A percentile compares a stretch with the other conserved stretches of the same genome.
phyloP scores from a whole-genome alignment of 53 echinoderm and acorn worm genomes.

The Pentamera pediparva region DNA sequence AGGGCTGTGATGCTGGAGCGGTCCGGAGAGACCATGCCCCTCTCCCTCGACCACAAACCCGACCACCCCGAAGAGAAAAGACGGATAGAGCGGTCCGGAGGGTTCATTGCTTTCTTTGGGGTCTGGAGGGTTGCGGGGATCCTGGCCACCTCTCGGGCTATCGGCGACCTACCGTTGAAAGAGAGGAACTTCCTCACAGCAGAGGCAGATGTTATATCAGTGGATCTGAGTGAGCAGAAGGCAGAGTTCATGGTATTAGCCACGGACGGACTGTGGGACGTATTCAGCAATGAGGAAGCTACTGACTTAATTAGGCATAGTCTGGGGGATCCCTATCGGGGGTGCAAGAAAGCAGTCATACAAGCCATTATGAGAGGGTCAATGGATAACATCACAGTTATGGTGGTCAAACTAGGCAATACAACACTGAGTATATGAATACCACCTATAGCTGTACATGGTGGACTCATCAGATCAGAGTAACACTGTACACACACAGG shows the following conservation, averaged over 20 bases:
- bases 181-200: conserved; percentile 78
- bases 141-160: conserved; percentile 92
- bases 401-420: conserved; percentile 63
- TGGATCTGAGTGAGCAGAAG: conserved; percentile 53
- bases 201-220: conserved; percentile 80
- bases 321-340: conserved; percentile 75
- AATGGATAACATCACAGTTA: conserved; percentile 90
- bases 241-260: conserved; percentile 92
- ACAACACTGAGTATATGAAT: background rate
- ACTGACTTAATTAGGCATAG: conserved; percentile 79
- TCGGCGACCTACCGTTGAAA: conserved; percentile 91
- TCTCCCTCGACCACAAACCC: conserved; percentile 96
- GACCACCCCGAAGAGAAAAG: conserved; percentile 76
- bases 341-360: conserved; percentile 83
- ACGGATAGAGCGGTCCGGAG: conserved; percentile 90
- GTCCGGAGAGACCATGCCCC: conserved; percentile 69
- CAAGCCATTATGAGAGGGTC: conserved; percentile 83
- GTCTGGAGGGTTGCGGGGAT: conserved; percentile 95
- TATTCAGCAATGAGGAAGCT: conserved; percentile 92
- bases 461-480: too few species aligned
- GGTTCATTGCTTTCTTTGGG: conserved; percentile 90
- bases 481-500: too few species aligned
- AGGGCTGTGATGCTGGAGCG: conserved; percentile 87
- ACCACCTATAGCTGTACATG: background rate
- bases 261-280: conserved; percentile 94